phyloP scores from a whole-genome alignment of 2,113 vertebrate species.

The Porphyrio hochstetteri region DNA sequence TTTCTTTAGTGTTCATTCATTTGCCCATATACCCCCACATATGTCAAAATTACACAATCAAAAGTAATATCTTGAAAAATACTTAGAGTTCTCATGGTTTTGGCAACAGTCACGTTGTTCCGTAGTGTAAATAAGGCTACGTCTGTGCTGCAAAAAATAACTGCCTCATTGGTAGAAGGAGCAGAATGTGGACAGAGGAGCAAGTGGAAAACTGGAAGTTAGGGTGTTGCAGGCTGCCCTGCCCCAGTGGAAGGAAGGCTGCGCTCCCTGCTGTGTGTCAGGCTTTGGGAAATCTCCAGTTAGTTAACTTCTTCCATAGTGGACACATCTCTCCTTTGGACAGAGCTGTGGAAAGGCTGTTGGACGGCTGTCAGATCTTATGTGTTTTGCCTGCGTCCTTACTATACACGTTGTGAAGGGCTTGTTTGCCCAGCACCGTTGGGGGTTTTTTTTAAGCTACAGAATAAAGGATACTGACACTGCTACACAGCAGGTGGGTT shows the following conservation, averaged over 20 bases:
- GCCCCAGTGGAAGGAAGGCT: fast-evolving
- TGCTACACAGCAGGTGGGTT: not conserved
- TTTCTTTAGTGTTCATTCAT: not conserved
- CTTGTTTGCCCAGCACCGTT: not conserved
- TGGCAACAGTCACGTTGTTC: not conserved
- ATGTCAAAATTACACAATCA: not conserved
- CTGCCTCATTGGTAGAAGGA: not conserved
- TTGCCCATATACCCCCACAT: not conserved
- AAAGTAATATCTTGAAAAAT: not conserved
- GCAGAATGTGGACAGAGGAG: not conserved
- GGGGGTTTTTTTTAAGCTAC: not conserved
- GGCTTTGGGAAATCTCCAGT: not conserved
- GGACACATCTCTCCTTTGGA: not conserved
- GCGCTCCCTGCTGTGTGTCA: fast-evolving
- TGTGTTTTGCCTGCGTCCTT: not conserved
- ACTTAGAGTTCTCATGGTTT: not conserved
- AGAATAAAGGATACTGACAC: not conserved
- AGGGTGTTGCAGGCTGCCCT: fast-evolving
- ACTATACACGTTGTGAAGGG: not conserved
- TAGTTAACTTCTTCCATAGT: not conserved
- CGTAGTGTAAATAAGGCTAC: not conserved
- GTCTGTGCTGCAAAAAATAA: not conserved
- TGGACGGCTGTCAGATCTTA: not conserved
- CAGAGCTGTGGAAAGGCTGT: not conserved
- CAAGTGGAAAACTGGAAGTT: not conserved